phyloP scores from a whole-genome alignment of 2,113 vertebrate species.

The Cariama cristata region DNA sequence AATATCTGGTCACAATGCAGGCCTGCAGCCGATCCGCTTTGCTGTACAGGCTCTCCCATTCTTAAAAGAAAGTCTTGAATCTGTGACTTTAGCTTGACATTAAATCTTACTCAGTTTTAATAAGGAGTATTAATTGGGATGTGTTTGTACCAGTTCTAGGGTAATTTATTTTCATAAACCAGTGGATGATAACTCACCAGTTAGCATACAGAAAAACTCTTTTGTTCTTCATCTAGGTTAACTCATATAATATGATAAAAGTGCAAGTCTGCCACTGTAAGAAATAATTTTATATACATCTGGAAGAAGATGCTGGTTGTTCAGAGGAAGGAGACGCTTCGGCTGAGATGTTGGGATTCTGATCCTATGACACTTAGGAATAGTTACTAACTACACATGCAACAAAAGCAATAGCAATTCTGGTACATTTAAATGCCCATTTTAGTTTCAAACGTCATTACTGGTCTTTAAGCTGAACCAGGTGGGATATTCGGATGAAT shows the following conservation, averaged over 20 bases:
- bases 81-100: background rate
- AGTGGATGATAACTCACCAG: background rate
- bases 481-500: constrained; percentile 50
- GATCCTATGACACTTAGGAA: constrained; percentile 23
- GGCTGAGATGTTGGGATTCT: constrained; percentile 29
- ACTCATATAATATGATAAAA: background rate
- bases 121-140: constrained; percentile 1
- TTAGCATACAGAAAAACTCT: background rate
- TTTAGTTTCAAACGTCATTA: constrained; percentile 26
- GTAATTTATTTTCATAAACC: constrained; percentile 25
- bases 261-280: background rate
- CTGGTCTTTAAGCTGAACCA: constrained; percentile 55
- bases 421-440: constrained; percentile 2
- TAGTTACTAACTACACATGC: background rate
- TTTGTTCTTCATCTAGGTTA: constrained; percentile 19
- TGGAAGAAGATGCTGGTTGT: background rate
- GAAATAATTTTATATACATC: background rate
- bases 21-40: background rate
- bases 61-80: background rate
- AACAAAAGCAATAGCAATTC: constrained; percentile 42
- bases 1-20: background rate
- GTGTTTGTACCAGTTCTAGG: background rate
- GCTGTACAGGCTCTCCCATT: background rate
- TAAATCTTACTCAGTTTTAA: constrained; percentile 10
- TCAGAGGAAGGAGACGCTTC: background rate